Percentiles rank a stretch among this genome's conserved stretches.
These are phyloP conservation scores for Chirona hameri DNA, from an alignment of 2,888 invertebrate genomes.

Conservation along the genomic window DNA sequence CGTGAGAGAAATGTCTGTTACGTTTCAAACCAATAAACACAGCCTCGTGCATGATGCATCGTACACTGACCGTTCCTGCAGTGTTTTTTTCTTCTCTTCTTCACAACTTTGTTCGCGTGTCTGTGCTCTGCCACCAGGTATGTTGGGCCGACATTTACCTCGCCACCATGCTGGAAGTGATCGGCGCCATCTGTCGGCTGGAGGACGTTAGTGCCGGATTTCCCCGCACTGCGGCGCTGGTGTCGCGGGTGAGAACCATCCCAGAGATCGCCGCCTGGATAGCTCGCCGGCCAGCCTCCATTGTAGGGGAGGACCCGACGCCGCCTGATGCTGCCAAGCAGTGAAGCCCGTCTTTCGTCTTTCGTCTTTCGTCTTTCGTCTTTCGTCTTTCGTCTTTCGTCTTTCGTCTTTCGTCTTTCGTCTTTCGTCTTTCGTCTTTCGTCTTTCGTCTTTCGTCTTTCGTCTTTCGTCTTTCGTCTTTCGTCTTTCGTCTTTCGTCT, in stretches of 20 bases:
- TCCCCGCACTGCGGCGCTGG: background rate
- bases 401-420: too few relatives aligned
- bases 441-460: too few relatives aligned
- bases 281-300: background rate
- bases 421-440: too few relatives aligned
- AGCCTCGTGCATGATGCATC: background rate
- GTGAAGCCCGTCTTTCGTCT: too few relatives aligned
- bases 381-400: too few relatives aligned
- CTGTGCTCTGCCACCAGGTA: background rate
- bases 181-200: background rate
- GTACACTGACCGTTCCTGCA: background rate
- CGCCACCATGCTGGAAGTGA: conserved; percentile 8
- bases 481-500: too few relatives aligned
- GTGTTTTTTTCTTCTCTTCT: background rate
- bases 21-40: too few relatives aligned
- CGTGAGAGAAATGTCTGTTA: too few relatives aligned
- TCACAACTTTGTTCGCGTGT: background rate
- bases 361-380: too few relatives aligned
- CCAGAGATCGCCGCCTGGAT: conserved; percentile 4
- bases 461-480: too few relatives aligned
- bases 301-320: background rate
- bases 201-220: background rate
- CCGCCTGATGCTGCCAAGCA: too few relatives aligned
- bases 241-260: background rate
- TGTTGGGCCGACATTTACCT: conserved; percentile 24